Conservation (phyloP, 2,888 invertebrate genomes). For the Conchocele bisecta region DNA sequence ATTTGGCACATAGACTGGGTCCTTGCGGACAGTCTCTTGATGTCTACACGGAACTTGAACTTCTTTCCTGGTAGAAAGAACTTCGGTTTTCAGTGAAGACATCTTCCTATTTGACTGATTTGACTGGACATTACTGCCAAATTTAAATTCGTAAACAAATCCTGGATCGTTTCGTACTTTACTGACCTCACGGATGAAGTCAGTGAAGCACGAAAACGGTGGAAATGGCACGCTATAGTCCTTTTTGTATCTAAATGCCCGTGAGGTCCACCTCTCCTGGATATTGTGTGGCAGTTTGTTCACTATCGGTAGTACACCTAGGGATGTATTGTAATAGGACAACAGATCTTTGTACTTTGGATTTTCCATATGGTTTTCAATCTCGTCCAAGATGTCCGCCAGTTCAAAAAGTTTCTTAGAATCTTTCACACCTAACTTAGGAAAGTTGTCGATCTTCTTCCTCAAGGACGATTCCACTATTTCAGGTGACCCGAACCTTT, state of each 20-base stretch:
- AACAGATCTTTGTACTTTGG: constrained; percentile 4
- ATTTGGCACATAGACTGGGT: no score
- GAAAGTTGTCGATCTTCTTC: not conserved
- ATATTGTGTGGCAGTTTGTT: constrained; percentile 29
- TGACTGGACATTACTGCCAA: no score
- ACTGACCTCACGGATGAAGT: constrained; percentile 44
- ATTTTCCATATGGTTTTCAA: constrained; percentile 12
- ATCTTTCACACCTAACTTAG: not conserved
- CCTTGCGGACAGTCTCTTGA: no score
- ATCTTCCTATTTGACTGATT: no score
- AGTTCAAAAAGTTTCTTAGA: constrained; percentile 3
- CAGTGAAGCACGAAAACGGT: constrained; percentile 50
- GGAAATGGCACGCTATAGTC: constrained; percentile 40
- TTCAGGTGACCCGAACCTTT: not conserved
- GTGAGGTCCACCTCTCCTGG: constrained; percentile 31
- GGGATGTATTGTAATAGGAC: constrained; percentile 23
- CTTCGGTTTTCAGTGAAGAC: no score
- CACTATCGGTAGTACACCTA: constrained; percentile 22
- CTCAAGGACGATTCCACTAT: not conserved
- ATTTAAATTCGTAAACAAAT: constrained; percentile 34
- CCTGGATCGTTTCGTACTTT: constrained; percentile 47
- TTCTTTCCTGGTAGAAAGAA: no score
- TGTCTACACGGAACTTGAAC: no score
- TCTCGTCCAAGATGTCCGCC: constrained; percentile 8
- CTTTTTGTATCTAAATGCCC: constrained; percentile 48